Percentiles rank a stretch among this genome's conserved stretches.
Conservation (phyloP, 64 coral and sea anemone genomes). For the Orbicella faveolata region DNA sequence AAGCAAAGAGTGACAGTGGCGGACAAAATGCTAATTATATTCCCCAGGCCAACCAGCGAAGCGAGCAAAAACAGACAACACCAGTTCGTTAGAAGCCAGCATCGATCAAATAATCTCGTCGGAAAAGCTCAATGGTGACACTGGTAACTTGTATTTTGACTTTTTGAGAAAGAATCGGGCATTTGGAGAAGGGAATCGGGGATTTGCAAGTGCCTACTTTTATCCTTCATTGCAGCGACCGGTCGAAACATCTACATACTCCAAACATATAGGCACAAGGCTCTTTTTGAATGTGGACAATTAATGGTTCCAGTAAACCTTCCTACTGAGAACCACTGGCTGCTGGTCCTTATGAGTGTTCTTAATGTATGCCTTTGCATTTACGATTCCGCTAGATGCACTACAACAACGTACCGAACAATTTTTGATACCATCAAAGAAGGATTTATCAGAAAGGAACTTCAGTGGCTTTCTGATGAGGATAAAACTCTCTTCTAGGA, state of each 20-base stretch:
- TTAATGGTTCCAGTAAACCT: background rate
- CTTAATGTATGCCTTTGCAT: background rate
- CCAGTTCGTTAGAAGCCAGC: background rate
- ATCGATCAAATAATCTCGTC: constrained; percentile 10
- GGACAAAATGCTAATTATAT: no score
- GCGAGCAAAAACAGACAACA: no score
- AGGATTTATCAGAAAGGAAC: constrained; percentile 9
- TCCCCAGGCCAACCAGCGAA: no score
- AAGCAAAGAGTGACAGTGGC: background rate
- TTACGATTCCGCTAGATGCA: constrained; percentile 14
- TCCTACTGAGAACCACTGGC: background rate
- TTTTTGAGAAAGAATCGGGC: background rate
- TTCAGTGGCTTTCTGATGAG: background rate
- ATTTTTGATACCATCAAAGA: constrained; percentile 24
- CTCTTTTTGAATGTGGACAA: constrained; percentile 3
- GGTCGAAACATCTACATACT: no score
- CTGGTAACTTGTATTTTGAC: constrained; percentile 25
- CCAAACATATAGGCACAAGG: no score
- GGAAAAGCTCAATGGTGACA: constrained; percentile 35
- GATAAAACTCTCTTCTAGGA: background rate
- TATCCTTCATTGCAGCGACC: no score
- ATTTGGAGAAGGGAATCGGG: no score
- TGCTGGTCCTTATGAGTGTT: constrained; percentile 9
- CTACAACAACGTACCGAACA: background rate
- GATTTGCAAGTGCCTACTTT: no score